A percentile compares a stretch with the other conserved stretches of the same genome.
These are phyloP conservation scores for Drosophila dives DNA, from an alignment of 2,888 invertebrate genomes.

Conservation along the genomic window DNA sequence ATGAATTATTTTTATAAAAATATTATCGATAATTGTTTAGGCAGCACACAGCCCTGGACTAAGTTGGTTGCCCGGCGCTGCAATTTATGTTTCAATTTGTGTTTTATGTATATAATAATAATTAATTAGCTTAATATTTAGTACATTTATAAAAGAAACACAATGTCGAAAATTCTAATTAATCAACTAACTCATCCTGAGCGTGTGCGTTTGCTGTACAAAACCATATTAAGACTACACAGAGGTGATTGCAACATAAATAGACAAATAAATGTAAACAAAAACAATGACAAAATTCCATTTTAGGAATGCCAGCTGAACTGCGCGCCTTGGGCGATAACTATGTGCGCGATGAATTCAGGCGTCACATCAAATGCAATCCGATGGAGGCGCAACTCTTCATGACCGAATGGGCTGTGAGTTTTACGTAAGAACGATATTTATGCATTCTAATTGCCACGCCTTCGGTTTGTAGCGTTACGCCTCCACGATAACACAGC, in stretches of 20 bases:
- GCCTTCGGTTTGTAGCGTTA: conserved; percentile 87
- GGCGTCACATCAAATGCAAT: conserved; percentile 91
- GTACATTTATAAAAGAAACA: conserved; percentile 8
- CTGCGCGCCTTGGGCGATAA: conserved; percentile 90
- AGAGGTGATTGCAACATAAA: conserved; percentile 84
- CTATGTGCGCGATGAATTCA: conserved; percentile 94
- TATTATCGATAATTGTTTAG: conserved; percentile 14
- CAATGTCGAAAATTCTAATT: conserved; percentile 78
- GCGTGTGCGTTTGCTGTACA: conserved; percentile 90
- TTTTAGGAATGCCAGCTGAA: conserved; percentile 88
- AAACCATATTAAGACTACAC: conserved; percentile 91
- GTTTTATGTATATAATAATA: background rate
- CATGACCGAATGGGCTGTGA: conserved; percentile 95
- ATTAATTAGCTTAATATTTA: background rate
- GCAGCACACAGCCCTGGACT: conserved; percentile 23
- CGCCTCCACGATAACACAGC: conserved; percentile 90
- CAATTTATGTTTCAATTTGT: conserved; percentile 3
- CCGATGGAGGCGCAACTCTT: conserved; percentile 90
- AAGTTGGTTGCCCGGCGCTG: conserved; percentile 4
- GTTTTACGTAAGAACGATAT: conserved; percentile 58
- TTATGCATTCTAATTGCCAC: conserved; percentile 4
- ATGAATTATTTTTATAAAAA: background rate
- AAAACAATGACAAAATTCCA: background rate
- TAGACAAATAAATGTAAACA: background rate
- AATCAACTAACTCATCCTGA: conserved; percentile 86